Evolutionary conservation across 2,113 vertebrate genomes (phyloP), one percentile per base, ranked within the genome.

Genomic region (Morone chrysops): DNA sequence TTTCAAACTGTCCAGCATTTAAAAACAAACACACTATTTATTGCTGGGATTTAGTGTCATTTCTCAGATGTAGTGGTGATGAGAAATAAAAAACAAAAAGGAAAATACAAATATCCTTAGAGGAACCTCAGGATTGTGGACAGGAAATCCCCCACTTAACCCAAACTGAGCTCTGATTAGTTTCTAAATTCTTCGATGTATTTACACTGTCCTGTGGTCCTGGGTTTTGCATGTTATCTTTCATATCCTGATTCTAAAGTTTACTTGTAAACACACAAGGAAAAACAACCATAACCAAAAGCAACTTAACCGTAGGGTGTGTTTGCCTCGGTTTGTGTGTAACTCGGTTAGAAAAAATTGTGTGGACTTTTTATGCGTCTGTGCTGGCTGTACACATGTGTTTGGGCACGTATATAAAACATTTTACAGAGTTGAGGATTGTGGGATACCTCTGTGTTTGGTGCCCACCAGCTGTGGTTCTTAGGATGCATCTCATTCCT

Each of bases 321-420:
- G 56, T 74, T 61, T 48, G 40, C 40, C 57, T 62, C 2, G 5
- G 60, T 22, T 51, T 25, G 47, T 17, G 40, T 45, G 10, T 40
- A 56, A 56, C 22, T 45, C 2, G 5, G 45, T 78, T 40, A 45
- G 36, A 53, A 11, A 38, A 25, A 60, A 22, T 51, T 53, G 68
- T 66, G 20, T 12, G 12, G 25, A 20, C n/a, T 17, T 54, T 25
- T 51, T 60, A 31, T 59, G 41, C 5, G 18, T 83, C 38, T 41
- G 70, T 75, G 76, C 31, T 31, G 31, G 70, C 63, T 67, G 71
- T 36, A 57, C 31, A 72, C 54, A 38, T 63, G 20, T 47, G 45
- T 10, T 47, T 47, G 45, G 4, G 4, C 45, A 47, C 13, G 56
- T 47, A 53, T 45, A 61, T 69, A 38, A 48, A 57, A 62, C 13